Evolutionary conservation across 2,888 invertebrate species (phyloP), one percentile per base, ranked within the genome.

Genomic region (Lithosia quadra): DNA sequence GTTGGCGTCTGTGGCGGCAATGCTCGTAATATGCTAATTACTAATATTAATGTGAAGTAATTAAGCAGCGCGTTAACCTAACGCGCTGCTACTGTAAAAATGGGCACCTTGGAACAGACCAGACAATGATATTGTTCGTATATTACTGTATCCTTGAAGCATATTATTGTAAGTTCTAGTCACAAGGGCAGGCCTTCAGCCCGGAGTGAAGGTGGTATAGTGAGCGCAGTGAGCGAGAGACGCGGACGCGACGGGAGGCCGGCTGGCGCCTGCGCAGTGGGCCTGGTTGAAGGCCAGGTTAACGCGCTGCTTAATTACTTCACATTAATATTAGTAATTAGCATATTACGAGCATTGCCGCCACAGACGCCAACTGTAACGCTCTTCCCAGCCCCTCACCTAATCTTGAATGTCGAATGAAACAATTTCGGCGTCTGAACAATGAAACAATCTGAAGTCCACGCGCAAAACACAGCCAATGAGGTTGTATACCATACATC

Each of bases 281-380:
- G 22, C n/a, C 56, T 36, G 59, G 49, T 33, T 21, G 34, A 53
- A 49, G 36, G 21, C 21, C 69, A 69, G 80, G 80, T 78, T 67
- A 78, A 78, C 78, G 84, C 75, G 79, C 75, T 84, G 73, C 76
- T 81, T 85, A 85, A 83, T 85, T 81, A 81, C 77, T 74, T 71
- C 75, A 82, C 72, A 78, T 84, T 84, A 81, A 80, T 82, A 81
- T 73, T 73, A 70, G 69, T 74, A 68, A 85, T 85, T 84, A 84
- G 76, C 85, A 84, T 85, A 83, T 78, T 77, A 75, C 74, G 57
- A 64, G 64, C 21, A 28, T 33, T 65, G 67, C 67, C 33, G 11
- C 60, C 10, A 21, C 43, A 15, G 24, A 43, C 61, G 24, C 22
- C 21, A 3, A 56, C 55, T 11, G 3, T 21, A 1, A 13, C 55